phyloP scores from a whole-genome alignment of 2,113 vertebrate genomes.

The Gopherus evgoodei region DNA sequence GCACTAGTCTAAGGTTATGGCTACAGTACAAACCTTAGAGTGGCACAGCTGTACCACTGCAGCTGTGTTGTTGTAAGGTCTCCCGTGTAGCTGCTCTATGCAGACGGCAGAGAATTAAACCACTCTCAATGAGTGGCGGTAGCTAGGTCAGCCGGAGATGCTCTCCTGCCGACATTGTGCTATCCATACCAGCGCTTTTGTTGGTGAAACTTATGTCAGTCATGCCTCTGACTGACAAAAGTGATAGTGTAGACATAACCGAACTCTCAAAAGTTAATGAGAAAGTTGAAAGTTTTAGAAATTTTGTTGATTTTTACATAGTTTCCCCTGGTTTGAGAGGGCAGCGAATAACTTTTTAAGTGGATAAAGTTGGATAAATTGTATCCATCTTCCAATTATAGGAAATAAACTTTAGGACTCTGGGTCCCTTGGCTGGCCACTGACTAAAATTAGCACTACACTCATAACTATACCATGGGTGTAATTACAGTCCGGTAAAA shows the following conservation, averaged over 20 bases:
- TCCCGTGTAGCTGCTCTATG: too few relatives aligned
- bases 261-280: not conserved
- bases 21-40: too few relatives aligned
- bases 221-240: too few relatives aligned
- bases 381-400: not conserved
- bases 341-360: not conserved
- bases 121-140: too few relatives aligned
- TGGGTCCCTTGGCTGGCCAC: not conserved
- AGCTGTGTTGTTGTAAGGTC: too few relatives aligned
- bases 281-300: not conserved
- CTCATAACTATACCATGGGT: not conserved
- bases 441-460: not conserved
- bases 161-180: too few relatives aligned
- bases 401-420: not conserved
- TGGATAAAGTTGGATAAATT: not conserved
- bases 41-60: too few relatives aligned
- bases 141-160: too few relatives aligned
- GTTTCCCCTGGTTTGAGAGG: not conserved
- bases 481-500: conserved; percentile 48
- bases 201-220: too few relatives aligned
- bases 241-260: too few relatives aligned
- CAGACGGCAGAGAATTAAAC: too few relatives aligned
- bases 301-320: not conserved
- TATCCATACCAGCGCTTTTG: too few relatives aligned
- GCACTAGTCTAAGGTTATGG: not conserved